Base-by-base conservation (phyloP, 92 coral and sea anemone genomes). In the Nematostella vectensis region DNA sequence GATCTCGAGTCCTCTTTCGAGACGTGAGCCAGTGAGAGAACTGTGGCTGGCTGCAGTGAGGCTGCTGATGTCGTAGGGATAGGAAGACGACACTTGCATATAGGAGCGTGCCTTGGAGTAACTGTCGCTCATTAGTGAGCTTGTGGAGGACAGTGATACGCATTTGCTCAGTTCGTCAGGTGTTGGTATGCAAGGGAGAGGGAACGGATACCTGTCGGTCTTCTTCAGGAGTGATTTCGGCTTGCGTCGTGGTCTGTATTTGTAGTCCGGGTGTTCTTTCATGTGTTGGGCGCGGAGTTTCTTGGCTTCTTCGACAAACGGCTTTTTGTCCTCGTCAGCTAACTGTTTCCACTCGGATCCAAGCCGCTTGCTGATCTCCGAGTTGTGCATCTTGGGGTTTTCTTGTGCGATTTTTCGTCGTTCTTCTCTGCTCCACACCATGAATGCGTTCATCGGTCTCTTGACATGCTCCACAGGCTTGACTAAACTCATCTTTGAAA, bases 321-420 rank as follows among this genome's bases (percentile, higher is more conserved):
- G 99, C 51, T 77, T 73, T 54, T 93, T 93, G 52, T 86, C 85
- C 27, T 75, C 96, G 38, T 93, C 99, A 12, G 96, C 85, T 36
- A 93, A 71, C 57, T 82, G 87, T 63, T 93, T 93, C 99, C 99
- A 93, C 54, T 87, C 91, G 31, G 84, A 79, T 11, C 99, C 99
- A 30, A 93, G 99, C 31, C 83, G 89, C 52, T 93, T 93, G 68
- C 96, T 87, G 17, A 93, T 93, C 69, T 93, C 99, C 8, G 99
- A 93, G 75, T 93, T 93, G 69, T 93, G 99, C 99, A 93, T 93
- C 82, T 93, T 93, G 18, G 99, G 99, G 59, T 93, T 93, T 36
- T 93, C 94, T 61, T 93, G 96, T 16, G 99, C 99, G 64, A 93
- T 93, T 82, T 93, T 93, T 56, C 95, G 77, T 18, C 99, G 85